These are phyloP conservation scores for Callipepla squamata DNA, from an alignment of 2,113 vertebrate species.

Conservation along the genomic window DNA sequence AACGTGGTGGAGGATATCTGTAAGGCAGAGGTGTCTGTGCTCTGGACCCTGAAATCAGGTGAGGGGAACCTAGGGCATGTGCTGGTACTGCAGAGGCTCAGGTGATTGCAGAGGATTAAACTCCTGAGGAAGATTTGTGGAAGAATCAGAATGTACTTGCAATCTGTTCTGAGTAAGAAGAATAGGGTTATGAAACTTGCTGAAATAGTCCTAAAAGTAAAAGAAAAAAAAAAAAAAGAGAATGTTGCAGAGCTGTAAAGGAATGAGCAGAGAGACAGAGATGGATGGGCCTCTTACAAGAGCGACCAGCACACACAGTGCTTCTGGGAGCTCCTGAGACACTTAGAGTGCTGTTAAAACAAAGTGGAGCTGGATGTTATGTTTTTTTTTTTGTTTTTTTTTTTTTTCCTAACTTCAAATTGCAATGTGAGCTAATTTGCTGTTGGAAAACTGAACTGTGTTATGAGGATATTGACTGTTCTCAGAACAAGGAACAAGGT, in stretches of 20 bases:
- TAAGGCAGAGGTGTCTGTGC: neutral
- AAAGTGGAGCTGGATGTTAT: constrained; percentile 34
- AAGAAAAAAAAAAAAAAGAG: constrained; percentile 15
- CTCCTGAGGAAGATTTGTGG: neutral
- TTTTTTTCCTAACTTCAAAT: constrained; percentile 41
- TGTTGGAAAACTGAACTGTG: constrained; percentile 13
- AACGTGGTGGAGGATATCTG: neutral
- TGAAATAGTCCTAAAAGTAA: constrained; percentile 50
- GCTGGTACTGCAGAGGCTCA: neutral
- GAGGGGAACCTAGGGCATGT: neutral
- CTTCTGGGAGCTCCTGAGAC: constrained; percentile 55
- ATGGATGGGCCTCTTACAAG: constrained; percentile 63
- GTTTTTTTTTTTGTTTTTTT: neutral
- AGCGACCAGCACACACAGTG: constrained; percentile 18
- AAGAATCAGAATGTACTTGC: constrained; percentile 8
- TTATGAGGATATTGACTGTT: constrained; percentile 40
- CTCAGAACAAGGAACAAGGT: neutral
- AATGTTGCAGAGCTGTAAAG: neutral
- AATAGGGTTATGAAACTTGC: constrained; percentile 49
- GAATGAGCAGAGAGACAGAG: constrained; percentile 37
- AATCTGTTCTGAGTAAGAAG: constrained; percentile 4
- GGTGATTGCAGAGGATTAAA: neutral
- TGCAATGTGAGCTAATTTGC: constrained; percentile 59
- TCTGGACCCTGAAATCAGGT: neutral
- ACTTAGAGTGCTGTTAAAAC: constrained; percentile 58